Base-by-base conservation (phyloP, 1,140 invertebrate species). In the Ooceraea biroi region DNA sequence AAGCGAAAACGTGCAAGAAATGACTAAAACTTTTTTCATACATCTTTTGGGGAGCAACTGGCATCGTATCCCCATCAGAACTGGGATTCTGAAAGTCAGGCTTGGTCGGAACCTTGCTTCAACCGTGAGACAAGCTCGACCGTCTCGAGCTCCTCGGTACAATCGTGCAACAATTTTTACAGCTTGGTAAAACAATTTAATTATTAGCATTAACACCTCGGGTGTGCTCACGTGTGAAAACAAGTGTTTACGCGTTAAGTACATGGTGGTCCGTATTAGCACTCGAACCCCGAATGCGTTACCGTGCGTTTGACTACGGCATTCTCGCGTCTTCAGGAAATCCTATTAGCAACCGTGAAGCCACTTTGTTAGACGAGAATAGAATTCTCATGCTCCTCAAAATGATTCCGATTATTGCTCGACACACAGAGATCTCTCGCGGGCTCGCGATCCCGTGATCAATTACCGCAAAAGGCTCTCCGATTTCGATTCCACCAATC, bases 191-290 rank as follows among this genome's bases (percentile, higher is more conserved):
- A 22, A 66, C 46, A 25, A n/a, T 44, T 63, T 41, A 52, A 65
- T 52, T 77, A 52, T 55, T 77, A 77, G n/a, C 27, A 65, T 52
- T 77, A 61, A 41, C 17, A 19, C 22, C 11, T 58, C 30, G 22
- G 10, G 12, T n/a, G n/a, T n/a, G n/a, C n/a, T n/a, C n/a, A 14
- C 10, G 4, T 22, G 46, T 22, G 46, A 77, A 77, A 50, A 14
- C 27, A n/a, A 55, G 17, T 55, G 30, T 55, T 76, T 48, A n/a
- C 30, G 10, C n/a, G 60, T 60, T 48, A 76, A 30, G 22, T 22
- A 11, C n/a, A 27, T 17, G 1, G 11, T 3, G n/a, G 19, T 36
- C 36, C 25, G 41, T 30, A 22, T 48, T 74, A 74, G 22, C 55
- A 41, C 66, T 66, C 19, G 10, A 68, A 55, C 66, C 46, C 68